Evolutionary conservation across 1,140 invertebrate species (phyloP), one percentile per base, ranked within the genome.

Genomic region (Heliconius congener): DNA sequence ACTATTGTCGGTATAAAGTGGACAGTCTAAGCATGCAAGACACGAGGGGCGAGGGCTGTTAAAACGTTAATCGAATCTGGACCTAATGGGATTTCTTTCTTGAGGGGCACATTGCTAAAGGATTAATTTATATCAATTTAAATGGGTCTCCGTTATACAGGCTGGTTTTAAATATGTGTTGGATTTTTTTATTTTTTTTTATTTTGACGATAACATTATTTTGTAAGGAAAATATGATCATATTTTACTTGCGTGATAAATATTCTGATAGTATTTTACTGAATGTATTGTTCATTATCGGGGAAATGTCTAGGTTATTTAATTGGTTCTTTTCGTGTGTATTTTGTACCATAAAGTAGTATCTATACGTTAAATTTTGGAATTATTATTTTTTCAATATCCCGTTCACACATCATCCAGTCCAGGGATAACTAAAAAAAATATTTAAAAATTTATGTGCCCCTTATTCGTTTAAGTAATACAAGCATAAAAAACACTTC

Each of bases 81-180:
- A 89, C 86, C 83, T 93, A 93, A 94, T 94, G 91, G 91, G 90
- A 93, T 94, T 94, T 94, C 91, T 94, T 94, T 94, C 93, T 94
- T 93, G 89, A 90, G 90, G 91, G 90, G 90, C 87, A 85, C 89
- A 87, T 88, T 84, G 91, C 86, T 87, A 93, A 94, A 94, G 93
- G 93, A 94, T 94, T 94, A 94, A 94, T 94, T 93, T 93, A 92
- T 94, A 94, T 94, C 93, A 94, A 94, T 94, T 93, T 93, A 93
- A 93, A 93, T 92, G 89, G 87, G 87, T 83, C 74, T 50, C n/a
- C 55, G 60, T 27, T 73, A 74, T 89, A 93, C 85, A 88, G 90
- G 87, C 8, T 90, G 90, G 8, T 85, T 70, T 76, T 77, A 74
- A 73, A 34, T 78, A 50, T 55, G 2, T 57, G 2, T 9, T 11